Conservation (phyloP, 2,888 invertebrate genomes). For the Abrostola tripartita region DNA sequence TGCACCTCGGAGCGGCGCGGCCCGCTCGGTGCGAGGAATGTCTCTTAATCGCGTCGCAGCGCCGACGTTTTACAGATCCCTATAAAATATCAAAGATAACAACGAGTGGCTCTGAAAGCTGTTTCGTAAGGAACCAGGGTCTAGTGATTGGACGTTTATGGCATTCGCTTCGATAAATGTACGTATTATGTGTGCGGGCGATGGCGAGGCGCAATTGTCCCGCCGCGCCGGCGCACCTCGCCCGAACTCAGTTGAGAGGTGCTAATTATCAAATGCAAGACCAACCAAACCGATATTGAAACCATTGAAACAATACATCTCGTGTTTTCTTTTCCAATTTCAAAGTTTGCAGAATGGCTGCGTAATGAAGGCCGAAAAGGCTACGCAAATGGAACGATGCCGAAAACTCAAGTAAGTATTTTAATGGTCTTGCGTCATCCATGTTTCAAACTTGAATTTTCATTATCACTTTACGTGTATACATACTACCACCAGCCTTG, state of each 20-base stretch:
- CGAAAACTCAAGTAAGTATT: constrained; percentile 85
- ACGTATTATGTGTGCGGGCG: constrained; percentile 72
- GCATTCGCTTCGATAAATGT: constrained; percentile 81
- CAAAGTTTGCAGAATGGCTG: constrained; percentile 87
- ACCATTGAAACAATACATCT: constrained; percentile 86
- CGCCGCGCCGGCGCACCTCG: constrained; percentile 55
- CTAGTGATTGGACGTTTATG: constrained; percentile 86
- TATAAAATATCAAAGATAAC: constrained; percentile 88
- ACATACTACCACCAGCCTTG: constrained; percentile 83
- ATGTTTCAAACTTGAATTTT: constrained; percentile 87
- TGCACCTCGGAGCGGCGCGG: constrained; percentile 58
- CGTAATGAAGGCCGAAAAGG: constrained; percentile 86
- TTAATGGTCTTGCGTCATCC: constrained; percentile 88
- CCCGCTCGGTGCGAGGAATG: constrained; percentile 77
- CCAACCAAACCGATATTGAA: constrained; percentile 84
- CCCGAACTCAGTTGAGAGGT: constrained; percentile 77
- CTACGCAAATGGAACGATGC: constrained; percentile 86
- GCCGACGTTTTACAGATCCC: constrained; percentile 87
- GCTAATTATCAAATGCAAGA: constrained; percentile 88
- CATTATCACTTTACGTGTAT: constrained; percentile 87
- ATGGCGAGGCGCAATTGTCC: constrained; percentile 73
- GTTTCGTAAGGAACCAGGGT: constrained; percentile 73
- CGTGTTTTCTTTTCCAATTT: constrained; percentile 86
- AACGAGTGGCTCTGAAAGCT: constrained; percentile 80
- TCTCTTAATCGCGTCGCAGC: constrained; percentile 83